Evolutionary conservation across 2,113 vertebrate species (phyloP).

Genomic region (Protobothrops mucrosquamatus): DNA sequence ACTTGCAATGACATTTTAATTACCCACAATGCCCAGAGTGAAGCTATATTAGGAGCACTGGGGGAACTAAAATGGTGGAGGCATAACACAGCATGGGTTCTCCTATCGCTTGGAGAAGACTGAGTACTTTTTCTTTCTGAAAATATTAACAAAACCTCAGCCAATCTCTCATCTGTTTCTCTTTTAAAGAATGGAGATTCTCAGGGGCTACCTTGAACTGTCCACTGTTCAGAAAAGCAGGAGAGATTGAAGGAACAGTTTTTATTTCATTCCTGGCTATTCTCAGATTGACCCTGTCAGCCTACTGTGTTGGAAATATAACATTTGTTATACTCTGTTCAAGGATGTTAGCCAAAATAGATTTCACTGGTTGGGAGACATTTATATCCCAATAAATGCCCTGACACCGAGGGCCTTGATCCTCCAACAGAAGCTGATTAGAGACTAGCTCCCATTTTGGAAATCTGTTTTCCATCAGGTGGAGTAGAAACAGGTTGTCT

Average conservation of each 20-base stretch:
- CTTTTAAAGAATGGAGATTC: neutral
- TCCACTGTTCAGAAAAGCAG: neutral
- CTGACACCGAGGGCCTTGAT: neutral
- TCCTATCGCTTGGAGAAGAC: neutral
- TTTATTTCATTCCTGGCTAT: neutral
- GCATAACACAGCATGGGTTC: neutral
- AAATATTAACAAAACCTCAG: neutral
- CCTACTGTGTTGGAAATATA: neutral
- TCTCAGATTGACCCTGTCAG: neutral
- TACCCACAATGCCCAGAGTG: neutral
- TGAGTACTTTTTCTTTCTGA: neutral
- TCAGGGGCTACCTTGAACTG: neutral
- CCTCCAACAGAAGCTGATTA: constrained; percentile 11
- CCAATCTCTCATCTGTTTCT: neutral
- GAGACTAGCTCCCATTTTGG: neutral
- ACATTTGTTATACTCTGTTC: constrained; percentile 6
- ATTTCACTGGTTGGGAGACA: neutral
- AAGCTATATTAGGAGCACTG: neutral
- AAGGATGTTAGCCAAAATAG: constrained; percentile 12
- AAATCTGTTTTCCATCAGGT: constrained; percentile 15
- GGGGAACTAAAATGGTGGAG: neutral
- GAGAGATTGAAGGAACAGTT: neutral
- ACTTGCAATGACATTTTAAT: neutral
- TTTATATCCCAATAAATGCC: constrained; percentile 30
- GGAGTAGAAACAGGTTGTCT: neutral